Evolutionary conservation across 1,140 invertebrate genomes (phyloP), one percentile per base, ranked within the genome.

Genomic region (Brachystomella parvula): DNA sequence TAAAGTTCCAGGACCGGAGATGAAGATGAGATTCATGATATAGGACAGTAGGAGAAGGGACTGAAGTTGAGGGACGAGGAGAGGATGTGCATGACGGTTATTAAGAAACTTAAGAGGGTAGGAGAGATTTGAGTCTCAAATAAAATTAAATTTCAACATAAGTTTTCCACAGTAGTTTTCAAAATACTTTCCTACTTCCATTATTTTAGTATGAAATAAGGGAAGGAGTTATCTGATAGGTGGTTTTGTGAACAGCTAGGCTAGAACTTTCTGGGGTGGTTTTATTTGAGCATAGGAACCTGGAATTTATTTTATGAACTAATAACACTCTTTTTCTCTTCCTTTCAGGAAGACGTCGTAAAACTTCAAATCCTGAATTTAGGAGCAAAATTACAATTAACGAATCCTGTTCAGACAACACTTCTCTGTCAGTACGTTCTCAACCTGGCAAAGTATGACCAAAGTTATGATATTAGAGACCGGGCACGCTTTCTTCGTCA

Each of bases 381-480:
- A 65, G 92, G 95, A 2, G 89, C 95, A 0, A 98, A 98, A 77
- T 81, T 99, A 24, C 95, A 86, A 72, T 80, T 97, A 24, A 93
- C 87, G 21, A 96, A 96, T 80, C 84, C 87, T 0, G 83, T 87
- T 73, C 92, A 96, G 79, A 94, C 92, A 0, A 83, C 85, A 64
- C 79, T 92, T 6, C 81, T 98, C 44, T 93, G 92, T 76, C 90
- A 93, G 75, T 99, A 99, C 78, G 87, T 98, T 2, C 89, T 98
- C 69, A 94, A 94, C 75, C 80, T 99, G 74, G 96, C 97, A 0
- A 92, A 95, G 74, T 99, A 98, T 77, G 97, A 99, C 81, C 86
- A 89, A 61, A 97, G 94, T 78, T 99, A 99, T 76, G 96, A 99
- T 79, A 95, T 99, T 47, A 81, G 97, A 44, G 97, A 99, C 80